Base-by-base conservation (phyloP, 2,113 vertebrate species). In the Herpailurus yagouaroundi region DNA sequence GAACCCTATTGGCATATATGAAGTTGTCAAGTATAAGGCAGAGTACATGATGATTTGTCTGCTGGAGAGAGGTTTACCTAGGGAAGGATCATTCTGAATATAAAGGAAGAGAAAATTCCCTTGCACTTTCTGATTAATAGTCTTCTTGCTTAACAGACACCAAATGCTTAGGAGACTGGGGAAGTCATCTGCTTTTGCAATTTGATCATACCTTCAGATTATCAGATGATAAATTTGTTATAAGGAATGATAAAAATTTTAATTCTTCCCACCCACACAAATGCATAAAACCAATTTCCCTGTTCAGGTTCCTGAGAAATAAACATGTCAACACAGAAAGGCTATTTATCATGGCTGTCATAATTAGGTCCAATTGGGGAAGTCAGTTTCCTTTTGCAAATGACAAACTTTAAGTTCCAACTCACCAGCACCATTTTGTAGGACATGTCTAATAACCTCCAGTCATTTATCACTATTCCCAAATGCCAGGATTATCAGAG, bases 271-370 rank as follows among this genome's bases (percentile, higher is more conserved):
- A 33, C 80, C 64, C 33, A 33, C n/a, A 41, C 18, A 86, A 97
- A 92, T 96, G 97, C 60, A 23, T 93, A 82, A 97, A 97, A 90
- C 79, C 77, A 96, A 96, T 94, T 98, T 98, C 84, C 95, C 25
- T 96, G 52, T 93, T 97, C 73, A 80, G 94, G 82, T 96, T 97
- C 83, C 73, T 85, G 79, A 95, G 63, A 97, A 98, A 94, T 94
- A 97, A 98, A 96, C 82, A 93, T 79, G 84, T 81, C 77, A 97
- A 9, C 68, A 93, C 0, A 1, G 69, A 92, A 95, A 97, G 50
- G 64, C 95, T 98, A 96, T 98, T 98, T 98, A 95, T 98, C 96
- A 77, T 33, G 85, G 38, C 96, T 98, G 92, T 96, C 97, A 95
- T 98, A 98, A 98, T 96, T 98, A 97, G 92, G 81, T 68, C 21